Percentiles rank a stretch among this genome's conserved stretches.
These are phyloP conservation scores for Nothocercus julius DNA, from an alignment of 2,113 vertebrate genomes.

Conservation along the genomic window DNA sequence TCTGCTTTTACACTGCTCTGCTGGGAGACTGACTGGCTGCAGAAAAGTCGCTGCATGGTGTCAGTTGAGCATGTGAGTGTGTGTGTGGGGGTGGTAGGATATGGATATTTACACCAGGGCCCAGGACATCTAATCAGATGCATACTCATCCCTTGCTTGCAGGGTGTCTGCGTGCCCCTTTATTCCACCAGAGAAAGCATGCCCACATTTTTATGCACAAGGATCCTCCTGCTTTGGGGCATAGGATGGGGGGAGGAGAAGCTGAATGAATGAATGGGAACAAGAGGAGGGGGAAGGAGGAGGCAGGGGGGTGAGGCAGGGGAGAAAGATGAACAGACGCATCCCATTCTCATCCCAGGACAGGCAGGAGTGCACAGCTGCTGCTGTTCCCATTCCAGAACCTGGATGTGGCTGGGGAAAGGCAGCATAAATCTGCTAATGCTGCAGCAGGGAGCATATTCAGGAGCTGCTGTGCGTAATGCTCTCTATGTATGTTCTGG, in stretches of 20 bases:
- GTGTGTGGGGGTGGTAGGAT: neutral
- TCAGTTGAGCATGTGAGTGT: conserved; percentile 33
- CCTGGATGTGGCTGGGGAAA: conserved; percentile 31
- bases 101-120: conserved; percentile 12
- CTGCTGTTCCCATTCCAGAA: conserved; percentile 40
- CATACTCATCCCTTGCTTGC: neutral
- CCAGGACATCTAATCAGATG: neutral
- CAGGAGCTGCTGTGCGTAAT: conserved; percentile 24
- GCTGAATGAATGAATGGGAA: conserved; percentile 64
- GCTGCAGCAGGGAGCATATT: conserved; percentile 47
- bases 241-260: conserved; percentile 38
- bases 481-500: neutral
- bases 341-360: conserved; percentile 61
- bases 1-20: neutral
- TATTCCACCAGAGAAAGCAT: conserved; percentile 32
- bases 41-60: conserved; percentile 58
- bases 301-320: neutral
- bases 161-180: neutral
- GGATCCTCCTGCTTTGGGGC: conserved; percentile 50
- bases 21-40: conserved; percentile 50
- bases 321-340: conserved; percentile 7
- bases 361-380: conserved; percentile 30
- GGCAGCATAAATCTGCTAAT: conserved; percentile 53
- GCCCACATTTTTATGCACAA: conserved; percentile 44
- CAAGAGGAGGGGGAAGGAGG: conserved; percentile 53